phyloP scores from a whole-genome alignment of 1,140 invertebrate genomes.

The Drosophila nasuta region DNA sequence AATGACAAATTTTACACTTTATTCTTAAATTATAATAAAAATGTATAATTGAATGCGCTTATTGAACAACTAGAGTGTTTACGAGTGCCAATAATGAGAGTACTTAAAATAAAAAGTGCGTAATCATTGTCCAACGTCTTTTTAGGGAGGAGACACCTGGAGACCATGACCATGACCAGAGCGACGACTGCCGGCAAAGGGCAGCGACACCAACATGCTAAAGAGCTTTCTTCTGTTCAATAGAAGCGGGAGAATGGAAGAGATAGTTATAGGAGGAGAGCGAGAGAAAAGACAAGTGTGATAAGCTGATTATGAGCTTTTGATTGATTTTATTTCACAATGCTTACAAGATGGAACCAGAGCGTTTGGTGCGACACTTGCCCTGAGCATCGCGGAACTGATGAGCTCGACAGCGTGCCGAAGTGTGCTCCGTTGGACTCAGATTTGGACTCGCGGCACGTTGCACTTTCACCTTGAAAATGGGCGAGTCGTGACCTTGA shows the following conservation, averaged over 20 bases:
- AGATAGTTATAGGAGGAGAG: not conserved
- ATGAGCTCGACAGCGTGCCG: slow-evolving; percentile 55
- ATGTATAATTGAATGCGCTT: slow-evolving; percentile 16
- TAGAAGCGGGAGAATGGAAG: slow-evolving; percentile 19
- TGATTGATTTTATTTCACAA: slow-evolving; percentile 33
- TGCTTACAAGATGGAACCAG: slow-evolving; percentile 78
- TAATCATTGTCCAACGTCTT: slow-evolving; percentile 27
- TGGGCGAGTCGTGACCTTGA: slow-evolving; percentile 68
- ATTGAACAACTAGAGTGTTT: slow-evolving; percentile 14
- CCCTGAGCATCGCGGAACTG: slow-evolving; percentile 69
- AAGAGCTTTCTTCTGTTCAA: slow-evolving; percentile 69
- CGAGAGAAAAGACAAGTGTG: slow-evolving; percentile 4
- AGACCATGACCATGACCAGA: slow-evolving; percentile 57
- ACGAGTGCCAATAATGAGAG: slow-evolving; percentile 10
- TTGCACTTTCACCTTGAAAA: slow-evolving; percentile 77
- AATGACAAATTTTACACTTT: slow-evolving; percentile 6
- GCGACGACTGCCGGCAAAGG: slow-evolving; percentile 53
- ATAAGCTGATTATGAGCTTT: slow-evolving; percentile 48
- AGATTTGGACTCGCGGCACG: slow-evolving; percentile 39
- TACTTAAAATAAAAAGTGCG: slow-evolving; percentile 35
- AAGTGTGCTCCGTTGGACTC: not conserved
- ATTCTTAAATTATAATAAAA: not conserved
- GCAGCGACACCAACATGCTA: slow-evolving; percentile 72
- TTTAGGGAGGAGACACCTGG: slow-evolving; percentile 44
- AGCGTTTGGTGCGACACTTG: slow-evolving; percentile 65